Conservation (phyloP, 2,113 vertebrate genomes). For the Diphyllodes magnificus region DNA sequence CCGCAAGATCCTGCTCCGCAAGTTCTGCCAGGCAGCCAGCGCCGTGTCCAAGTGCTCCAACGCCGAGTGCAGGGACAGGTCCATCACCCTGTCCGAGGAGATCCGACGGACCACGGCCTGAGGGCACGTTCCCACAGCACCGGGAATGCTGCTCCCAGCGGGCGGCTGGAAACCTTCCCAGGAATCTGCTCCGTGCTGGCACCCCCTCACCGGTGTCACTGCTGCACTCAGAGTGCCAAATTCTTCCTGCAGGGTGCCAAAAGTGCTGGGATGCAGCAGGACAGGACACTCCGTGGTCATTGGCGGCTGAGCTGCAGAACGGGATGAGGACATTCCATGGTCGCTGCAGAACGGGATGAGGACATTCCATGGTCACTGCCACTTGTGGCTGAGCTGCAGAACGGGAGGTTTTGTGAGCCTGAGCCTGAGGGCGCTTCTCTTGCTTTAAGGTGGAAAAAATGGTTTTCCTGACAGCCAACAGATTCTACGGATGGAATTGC, state of each 20-base stretch:
- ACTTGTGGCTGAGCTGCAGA: not conserved
- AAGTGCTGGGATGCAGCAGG: not conserved
- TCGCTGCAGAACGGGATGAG: not conserved
- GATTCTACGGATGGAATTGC: not conserved
- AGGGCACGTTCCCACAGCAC: not conserved
- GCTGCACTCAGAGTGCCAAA: fast-evolving
- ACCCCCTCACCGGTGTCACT: fast-evolving
- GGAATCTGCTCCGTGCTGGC: not conserved
- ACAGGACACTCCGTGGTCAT: no score
- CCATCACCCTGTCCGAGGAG: constrained; percentile 66
- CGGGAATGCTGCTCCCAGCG: not conserved
- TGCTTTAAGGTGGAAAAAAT: not conserved
- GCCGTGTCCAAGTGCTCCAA: constrained; percentile 85
- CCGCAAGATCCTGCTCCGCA: constrained; percentile 87
- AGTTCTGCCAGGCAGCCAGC: constrained; percentile 85
- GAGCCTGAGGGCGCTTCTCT: not conserved
- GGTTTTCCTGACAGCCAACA: not conserved
- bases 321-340: not conserved
- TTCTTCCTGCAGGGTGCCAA: fast-evolving
- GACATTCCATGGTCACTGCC: not conserved
- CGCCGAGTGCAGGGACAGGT: constrained; percentile 71
- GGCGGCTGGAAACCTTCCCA: not conserved
- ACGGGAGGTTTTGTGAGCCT: not conserved
- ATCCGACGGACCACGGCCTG: constrained; percentile 53
- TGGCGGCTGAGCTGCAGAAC: not conserved